Percentiles rank a stretch among this genome's conserved stretches.
These are phyloP conservation scores for Cryptophagus acutangulus DNA, from an alignment of 2,888 invertebrate genomes.

Conservation along the genomic window DNA sequence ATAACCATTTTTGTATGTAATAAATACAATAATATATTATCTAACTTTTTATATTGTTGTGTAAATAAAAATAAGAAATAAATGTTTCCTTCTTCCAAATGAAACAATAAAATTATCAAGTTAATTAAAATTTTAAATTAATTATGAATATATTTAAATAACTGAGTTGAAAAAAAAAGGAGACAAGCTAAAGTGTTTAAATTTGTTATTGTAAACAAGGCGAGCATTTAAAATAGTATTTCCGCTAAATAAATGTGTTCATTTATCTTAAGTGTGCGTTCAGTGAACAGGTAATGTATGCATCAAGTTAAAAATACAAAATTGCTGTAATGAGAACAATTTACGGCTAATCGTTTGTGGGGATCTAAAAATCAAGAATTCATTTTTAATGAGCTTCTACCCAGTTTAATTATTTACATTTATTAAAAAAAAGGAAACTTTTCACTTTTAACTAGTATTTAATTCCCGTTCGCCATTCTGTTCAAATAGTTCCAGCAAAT, in stretches of 20 bases:
- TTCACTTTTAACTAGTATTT: conserved; percentile 1
- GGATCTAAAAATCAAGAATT: conserved; percentile 51
- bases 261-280: conserved; percentile 46
- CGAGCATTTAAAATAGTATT: conserved; percentile 42
- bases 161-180: too few species aligned
- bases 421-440: conserved; percentile 23
- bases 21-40: too few species aligned
- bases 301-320: conserved; percentile 50
- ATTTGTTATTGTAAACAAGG: conserved; percentile 35
- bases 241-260: conserved; percentile 43
- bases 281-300: conserved; percentile 49
- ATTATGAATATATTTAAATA: too few species aligned
- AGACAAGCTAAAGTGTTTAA: conserved; percentile 5
- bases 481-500: not conserved
- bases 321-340: conserved; percentile 52
- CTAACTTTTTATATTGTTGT: too few species aligned
- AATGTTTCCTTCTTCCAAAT: too few species aligned
- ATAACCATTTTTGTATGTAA: too few species aligned
- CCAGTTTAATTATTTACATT: conserved; percentile 43
- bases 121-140: too few species aligned
- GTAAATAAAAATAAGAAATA: too few species aligned
- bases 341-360: conserved; percentile 50
- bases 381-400: conserved; percentile 47
- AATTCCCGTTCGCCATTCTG: not conserved
- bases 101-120: too few species aligned